phyloP scores from a whole-genome alignment of 2,113 vertebrate genomes.

The Callopanchax toddi region DNA sequence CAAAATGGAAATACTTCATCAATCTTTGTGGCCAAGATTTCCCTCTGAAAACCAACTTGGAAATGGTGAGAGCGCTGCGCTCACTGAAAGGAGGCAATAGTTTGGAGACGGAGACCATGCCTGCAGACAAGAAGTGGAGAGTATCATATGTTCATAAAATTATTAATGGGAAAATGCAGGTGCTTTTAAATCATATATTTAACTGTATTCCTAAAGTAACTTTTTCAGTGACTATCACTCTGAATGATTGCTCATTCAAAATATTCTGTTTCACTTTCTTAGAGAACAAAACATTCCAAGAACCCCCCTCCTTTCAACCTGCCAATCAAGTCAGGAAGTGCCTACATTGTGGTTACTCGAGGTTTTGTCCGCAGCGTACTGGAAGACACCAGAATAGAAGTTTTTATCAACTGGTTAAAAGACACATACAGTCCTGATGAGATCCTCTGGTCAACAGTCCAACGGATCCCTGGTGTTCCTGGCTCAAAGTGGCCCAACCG shows the following conservation, averaged over 20 bases:
- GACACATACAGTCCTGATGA: conserved; percentile 92
- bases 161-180: conserved; percentile 72
- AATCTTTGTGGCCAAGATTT: conserved; percentile 95
- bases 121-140: conserved; percentile 78
- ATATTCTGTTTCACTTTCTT: conserved; percentile 18
- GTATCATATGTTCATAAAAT: conserved; percentile 76
- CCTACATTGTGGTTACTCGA: conserved; percentile 87
- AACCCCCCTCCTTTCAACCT: conserved; percentile 78
- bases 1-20: conserved; percentile 89
- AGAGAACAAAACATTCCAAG: conserved; percentile 75
- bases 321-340: conserved; percentile 86
- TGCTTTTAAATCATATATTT: neutral
- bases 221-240: too few relatives aligned
- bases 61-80: conserved; percentile 85
- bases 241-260: too few relatives aligned
- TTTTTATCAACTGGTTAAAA: conserved; percentile 86
- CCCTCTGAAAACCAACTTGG: conserved; percentile 91
- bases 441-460: conserved; percentile 90
- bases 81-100: conserved; percentile 84
- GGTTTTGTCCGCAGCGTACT: conserved; percentile 80
- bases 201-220: too few relatives aligned
- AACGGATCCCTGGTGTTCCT: conserved; percentile 85
- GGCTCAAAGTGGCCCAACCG: conserved; percentile 78
- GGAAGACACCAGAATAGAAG: conserved; percentile 71
- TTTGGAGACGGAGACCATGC: conserved; percentile 86